Percentiles rank a stretch among this genome's conserved stretches.
These are phyloP conservation scores for Diplogasteroides magnus DNA, from an alignment of 1,140 invertebrate species.

Conservation along the genomic window DNA sequence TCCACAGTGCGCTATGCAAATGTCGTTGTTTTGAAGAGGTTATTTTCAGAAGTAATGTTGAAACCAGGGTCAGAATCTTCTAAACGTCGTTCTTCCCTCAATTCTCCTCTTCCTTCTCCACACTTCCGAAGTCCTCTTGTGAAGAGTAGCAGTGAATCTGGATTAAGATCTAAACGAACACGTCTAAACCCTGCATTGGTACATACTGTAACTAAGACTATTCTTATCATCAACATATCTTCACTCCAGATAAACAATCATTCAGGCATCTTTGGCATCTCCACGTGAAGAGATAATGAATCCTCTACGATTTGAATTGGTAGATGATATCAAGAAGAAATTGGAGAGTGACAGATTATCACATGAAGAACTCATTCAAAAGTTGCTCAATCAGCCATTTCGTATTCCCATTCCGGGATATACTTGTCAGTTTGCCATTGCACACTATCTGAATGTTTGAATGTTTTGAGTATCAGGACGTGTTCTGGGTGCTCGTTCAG, in stretches of 20 bases:
- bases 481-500: constrained; percentile 68
- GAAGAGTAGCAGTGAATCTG: neutral
- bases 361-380: constrained; percentile 49
- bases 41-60: neutral
- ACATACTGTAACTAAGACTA: neutral
- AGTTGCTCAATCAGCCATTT: constrained; percentile 65
- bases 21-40: neutral
- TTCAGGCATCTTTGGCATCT: neutral
- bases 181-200: neutral
- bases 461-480: constrained; percentile 35
- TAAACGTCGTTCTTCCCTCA: neutral
- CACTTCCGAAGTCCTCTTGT: neutral
- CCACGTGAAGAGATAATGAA: constrained; percentile 11
- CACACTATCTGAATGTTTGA: too few species aligned
- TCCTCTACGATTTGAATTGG: constrained; percentile 10
- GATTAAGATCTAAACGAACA: neutral
- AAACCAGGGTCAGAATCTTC: neutral
- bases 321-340: constrained; percentile 5
- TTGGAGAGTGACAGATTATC: neutral
- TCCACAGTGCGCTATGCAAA: too few species aligned
- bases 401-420: constrained; percentile 91
- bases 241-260: too few species aligned
- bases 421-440: constrained; percentile 58
- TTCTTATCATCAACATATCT: neutral
- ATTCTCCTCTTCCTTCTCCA: neutral